These are phyloP conservation scores for Lateolabrax maculatus DNA, from an alignment of 2,797 vertebrate species.

Conservation along the genomic window DNA sequence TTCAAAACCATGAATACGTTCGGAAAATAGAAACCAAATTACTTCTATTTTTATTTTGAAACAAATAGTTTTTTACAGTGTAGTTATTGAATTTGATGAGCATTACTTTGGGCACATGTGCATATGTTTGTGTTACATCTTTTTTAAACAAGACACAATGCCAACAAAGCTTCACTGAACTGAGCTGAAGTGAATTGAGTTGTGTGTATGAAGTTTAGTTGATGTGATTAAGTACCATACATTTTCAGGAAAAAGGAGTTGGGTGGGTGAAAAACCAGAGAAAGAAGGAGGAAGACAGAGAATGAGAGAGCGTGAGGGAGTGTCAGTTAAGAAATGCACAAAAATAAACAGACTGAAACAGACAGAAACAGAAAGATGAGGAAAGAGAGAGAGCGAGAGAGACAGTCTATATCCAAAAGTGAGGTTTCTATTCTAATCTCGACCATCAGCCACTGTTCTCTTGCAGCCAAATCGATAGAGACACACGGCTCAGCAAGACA, in stretches of 20 bases:
- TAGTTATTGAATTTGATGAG: neutral
- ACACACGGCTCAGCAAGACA: conserved; percentile 60
- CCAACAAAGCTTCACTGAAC: neutral
- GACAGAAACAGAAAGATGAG: conserved; percentile 30
- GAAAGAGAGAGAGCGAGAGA: conserved; percentile 14
- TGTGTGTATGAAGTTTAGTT: conserved; percentile 1
- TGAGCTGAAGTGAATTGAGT: neutral
- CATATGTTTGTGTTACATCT: neutral
- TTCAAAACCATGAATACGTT: too few species aligned
- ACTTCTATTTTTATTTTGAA: too few species aligned
- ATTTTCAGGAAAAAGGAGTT: conserved; percentile 8
- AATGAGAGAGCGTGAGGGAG: conserved; percentile 23
- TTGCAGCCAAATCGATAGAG: conserved; percentile 74
- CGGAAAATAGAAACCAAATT: too few species aligned
- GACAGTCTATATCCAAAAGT: conserved; percentile 49
- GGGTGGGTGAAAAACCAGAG: conserved; percentile 17
- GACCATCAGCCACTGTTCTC: conserved; percentile 67
- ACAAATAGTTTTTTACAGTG: neutral
- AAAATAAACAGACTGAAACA: conserved; percentile 49
- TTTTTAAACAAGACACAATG: neutral
- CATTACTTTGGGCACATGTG: neutral
- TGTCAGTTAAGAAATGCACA: conserved; percentile 36
- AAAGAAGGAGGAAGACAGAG: conserved; percentile 6
- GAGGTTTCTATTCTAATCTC: conserved; percentile 75
- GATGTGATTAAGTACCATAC: conserved; percentile 13